These are phyloP conservation scores for Megaptera novaeangliae DNA, from an alignment of 2,113 vertebrate species.

Conservation along the genomic window DNA sequence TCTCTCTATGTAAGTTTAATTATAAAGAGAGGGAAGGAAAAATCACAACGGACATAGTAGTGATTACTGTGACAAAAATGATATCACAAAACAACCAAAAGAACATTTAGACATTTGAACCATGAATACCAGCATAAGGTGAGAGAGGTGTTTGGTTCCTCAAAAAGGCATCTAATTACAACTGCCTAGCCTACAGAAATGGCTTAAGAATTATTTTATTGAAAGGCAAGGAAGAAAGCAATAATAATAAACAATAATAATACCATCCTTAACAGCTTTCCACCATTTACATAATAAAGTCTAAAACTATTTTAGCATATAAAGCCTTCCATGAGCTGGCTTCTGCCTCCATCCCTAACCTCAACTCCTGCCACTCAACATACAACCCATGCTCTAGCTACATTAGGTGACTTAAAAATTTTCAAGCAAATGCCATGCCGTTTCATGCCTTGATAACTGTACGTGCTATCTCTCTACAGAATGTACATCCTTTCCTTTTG, in stretches of 20 bases:
- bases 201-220: neutral
- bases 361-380: neutral
- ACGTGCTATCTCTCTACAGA: neutral
- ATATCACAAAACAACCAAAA: neutral
- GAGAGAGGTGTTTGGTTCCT: neutral
- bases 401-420: neutral
- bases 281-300: conserved; percentile 19
- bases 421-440: neutral
- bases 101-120: conserved; percentile 5
- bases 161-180: neutral
- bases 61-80: conserved; percentile 15
- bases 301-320: neutral
- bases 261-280: neutral
- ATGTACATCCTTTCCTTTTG: neutral
- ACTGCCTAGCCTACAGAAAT: neutral
- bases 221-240: neutral
- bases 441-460: neutral
- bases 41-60: conserved; percentile 20
- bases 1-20: conserved; percentile 80
- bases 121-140: neutral
- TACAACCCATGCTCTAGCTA: neutral
- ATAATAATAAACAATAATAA: neutral
- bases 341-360: neutral
- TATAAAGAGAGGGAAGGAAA: conserved; percentile 41
- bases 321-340: neutral